These are phyloP conservation scores for Clarias macrocephalus DNA, from an alignment of 2,113 vertebrate genomes.

Conservation along the genomic window DNA sequence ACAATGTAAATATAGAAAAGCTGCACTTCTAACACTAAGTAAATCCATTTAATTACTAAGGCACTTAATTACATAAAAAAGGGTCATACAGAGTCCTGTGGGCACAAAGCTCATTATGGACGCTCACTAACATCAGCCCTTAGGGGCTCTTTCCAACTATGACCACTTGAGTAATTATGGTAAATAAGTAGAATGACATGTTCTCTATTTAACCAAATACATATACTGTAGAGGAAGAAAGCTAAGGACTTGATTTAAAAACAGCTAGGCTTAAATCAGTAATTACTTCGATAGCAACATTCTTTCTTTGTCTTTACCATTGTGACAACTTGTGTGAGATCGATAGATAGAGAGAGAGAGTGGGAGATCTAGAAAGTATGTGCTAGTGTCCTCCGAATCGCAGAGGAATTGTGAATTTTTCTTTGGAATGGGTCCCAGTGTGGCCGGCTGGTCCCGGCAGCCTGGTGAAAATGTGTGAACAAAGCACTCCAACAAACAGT, in stretches of 20 bases:
- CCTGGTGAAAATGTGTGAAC: constrained; percentile 52
- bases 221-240: not conserved
- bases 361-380: constrained; percentile 7
- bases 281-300: not conserved
- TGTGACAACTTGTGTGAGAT: not conserved
- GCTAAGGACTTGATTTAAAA: not conserved
- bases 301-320: not conserved
- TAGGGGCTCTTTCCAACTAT: not conserved
- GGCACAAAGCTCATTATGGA: constrained; percentile 1
- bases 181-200: not conserved
- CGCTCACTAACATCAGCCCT: not conserved
- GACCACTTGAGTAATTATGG: not conserved
- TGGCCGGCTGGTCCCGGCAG: constrained; percentile 50
- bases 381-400: constrained; percentile 32
- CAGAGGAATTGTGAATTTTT: constrained; percentile 47
- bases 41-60: not conserved
- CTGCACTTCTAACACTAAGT: not conserved
- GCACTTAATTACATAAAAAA: constrained; percentile 20
- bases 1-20: not conserved
- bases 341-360: not conserved
- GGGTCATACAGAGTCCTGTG: not conserved
- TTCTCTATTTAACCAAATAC: constrained; percentile 9
- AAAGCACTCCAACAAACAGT: constrained; percentile 45
- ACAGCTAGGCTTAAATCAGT: not conserved
- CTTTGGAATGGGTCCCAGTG: constrained; percentile 48